Evolutionary conservation across 2,113 vertebrate species (phyloP).

Genomic region (Mirounga angustirostris): DNA sequence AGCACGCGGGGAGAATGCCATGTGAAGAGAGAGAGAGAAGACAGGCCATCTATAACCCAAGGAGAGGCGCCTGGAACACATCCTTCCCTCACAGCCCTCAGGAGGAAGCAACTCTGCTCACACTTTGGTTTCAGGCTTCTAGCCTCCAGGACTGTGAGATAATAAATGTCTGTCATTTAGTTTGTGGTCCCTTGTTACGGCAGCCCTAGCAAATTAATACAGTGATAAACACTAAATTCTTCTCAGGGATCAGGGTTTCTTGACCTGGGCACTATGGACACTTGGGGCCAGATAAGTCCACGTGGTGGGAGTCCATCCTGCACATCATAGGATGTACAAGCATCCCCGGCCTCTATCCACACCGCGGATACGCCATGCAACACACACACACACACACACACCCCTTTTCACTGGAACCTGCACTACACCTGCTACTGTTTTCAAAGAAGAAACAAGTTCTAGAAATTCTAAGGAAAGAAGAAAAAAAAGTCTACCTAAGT

Average conservation of each 20-base stretch:
- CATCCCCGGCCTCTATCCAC: neutral
- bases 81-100: neutral
- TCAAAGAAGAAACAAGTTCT: neutral
- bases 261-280: neutral
- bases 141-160: neutral
- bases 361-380: neutral
- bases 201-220: neutral
- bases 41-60: neutral
- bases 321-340: neutral
- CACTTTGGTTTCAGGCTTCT: neutral
- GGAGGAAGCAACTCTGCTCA: neutral
- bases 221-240: neutral
- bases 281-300: neutral
- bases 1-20: neutral
- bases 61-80: neutral
- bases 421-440: neutral
- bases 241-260: neutral
- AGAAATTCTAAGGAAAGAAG: conserved; percentile 37
- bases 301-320: neutral
- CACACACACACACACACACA: neutral
- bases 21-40: neutral
- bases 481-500: neutral
- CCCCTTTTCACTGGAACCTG: neutral
- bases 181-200: neutral
- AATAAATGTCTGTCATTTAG: neutral